Evolutionary conservation across 2,797 vertebrate species (phyloP).

Genomic region (Ctenopoma kingsleyae): DNA sequence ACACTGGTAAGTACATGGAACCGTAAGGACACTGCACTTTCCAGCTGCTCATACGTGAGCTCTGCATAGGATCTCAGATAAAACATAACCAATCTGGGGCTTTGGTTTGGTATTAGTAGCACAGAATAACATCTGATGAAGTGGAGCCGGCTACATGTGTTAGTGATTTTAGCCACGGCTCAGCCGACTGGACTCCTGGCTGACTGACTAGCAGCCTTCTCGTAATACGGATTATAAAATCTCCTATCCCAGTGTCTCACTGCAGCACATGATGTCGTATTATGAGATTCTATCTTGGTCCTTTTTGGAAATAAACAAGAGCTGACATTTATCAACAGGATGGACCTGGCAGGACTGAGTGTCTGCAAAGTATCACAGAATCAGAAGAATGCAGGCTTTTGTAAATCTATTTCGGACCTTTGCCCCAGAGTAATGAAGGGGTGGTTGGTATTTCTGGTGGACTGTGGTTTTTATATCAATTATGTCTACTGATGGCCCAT

Average conservation of each 20-base stretch:
- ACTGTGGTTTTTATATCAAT: conserved; percentile 17
- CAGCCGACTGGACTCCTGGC: conserved; percentile 66
- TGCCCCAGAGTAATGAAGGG: neutral
- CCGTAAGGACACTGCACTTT: conserved; percentile 53
- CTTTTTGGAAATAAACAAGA: conserved; percentile 51
- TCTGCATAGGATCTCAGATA: conserved; percentile 48
- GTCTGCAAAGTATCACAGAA: conserved; percentile 43
- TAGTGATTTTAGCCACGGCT: conserved; percentile 78
- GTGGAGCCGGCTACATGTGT: conserved; percentile 76
- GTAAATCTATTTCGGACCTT: conserved; percentile 35
- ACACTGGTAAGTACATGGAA: conserved; percentile 68
- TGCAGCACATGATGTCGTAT: conserved; percentile 52
- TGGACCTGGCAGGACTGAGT: conserved; percentile 24
- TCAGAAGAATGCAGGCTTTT: conserved; percentile 15
- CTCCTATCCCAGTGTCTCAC: conserved; percentile 52
- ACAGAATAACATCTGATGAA: conserved; percentile 79
- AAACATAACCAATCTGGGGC: conserved; percentile 60
- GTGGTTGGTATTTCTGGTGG: neutral
- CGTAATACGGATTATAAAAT: conserved; percentile 77
- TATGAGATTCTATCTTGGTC: conserved; percentile 44
- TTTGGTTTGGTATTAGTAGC: conserved; percentile 68
- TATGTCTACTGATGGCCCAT: neutral
- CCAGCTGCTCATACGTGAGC: conserved; percentile 66
- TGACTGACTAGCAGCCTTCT: conserved; percentile 65
- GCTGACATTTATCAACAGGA: conserved; percentile 40